phyloP scores from a whole-genome alignment of 2,113 vertebrate species.

The Platanista minor region DNA sequence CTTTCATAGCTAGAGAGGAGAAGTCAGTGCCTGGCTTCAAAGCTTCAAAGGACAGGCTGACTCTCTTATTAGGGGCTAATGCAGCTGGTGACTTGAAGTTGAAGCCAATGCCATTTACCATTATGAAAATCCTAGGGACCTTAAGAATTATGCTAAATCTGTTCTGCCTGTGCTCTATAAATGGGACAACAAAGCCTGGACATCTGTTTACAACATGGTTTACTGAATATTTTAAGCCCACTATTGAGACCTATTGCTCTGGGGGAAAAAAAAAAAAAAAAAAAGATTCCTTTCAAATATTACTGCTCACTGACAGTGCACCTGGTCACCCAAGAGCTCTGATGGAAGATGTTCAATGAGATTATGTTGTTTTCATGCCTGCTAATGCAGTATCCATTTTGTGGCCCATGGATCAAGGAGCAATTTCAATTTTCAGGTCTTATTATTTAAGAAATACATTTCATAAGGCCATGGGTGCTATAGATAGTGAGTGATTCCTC shows the following conservation, averaged over 20 bases:
- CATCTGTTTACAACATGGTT: background rate
- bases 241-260: background rate
- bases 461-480: background rate
- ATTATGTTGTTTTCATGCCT: background rate
- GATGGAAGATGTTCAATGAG: background rate
- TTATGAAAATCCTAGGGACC: background rate
- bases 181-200: too few species aligned
- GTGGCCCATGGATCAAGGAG: background rate
- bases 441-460: background rate
- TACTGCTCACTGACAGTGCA: too few species aligned
- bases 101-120: background rate
- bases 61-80: background rate
- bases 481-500: background rate
- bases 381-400: background rate
- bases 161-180: background rate
- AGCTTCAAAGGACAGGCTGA: background rate
- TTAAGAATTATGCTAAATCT: background rate
- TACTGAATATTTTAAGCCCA: background rate
- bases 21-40: background rate
- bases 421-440: background rate
- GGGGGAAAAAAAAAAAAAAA: rapidly evolving
- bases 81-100: background rate
- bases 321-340: background rate
- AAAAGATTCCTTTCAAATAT: background rate
- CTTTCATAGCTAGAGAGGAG: background rate